Base-by-base conservation (phyloP, 1,140 invertebrate species). In the Megathymus violae region DNA sequence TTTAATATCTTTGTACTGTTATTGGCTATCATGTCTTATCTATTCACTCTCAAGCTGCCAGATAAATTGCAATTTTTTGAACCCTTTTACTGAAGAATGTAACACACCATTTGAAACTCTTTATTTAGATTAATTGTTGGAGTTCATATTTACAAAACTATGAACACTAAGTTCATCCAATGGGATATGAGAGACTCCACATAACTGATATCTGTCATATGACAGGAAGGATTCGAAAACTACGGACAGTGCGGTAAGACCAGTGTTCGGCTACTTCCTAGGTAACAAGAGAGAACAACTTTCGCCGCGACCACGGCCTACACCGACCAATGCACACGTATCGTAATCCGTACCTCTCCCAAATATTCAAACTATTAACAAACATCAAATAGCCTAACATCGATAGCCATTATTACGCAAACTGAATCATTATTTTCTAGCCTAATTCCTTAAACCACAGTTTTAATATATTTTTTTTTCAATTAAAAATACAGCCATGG, bases 221-320 rank as follows among this genome's bases (percentile, higher is more conserved):
- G 19, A 22, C 19, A 22, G 16, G n/a, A 13, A 52, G 11, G 11
- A 13, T n/a, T 25, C 19, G 6, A 41, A 36, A 25, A 54, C 19
- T 54, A 64, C 47, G 38, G 27, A 43, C 11, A 40, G 14, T 67
- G 59, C 59, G 44, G 68, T 74, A 74, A 67, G 50, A 71, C 67
- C 50, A 48, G 70, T 74, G 62, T 70, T 73, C 43, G 44, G 64
- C 71, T 72, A 83, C 78, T 88, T 87, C 80, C 80, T 84, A 54
- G 59, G 74, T 78, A 80, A 76, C 77, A 84, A 84, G 81, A 81
- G 67, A 71, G 82, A 85, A 87, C 87, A 84, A 89, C 87, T 89
- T 89, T 89, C 87, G 82, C 82, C 64, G 62, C 47, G 40, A 56
- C 41, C 50, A 48, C 25, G 17, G 9, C 15, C 38, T 58, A 67